Base-by-base conservation (phyloP, 2,888 invertebrate species). In the Pollenia griseotomentosa region DNA sequence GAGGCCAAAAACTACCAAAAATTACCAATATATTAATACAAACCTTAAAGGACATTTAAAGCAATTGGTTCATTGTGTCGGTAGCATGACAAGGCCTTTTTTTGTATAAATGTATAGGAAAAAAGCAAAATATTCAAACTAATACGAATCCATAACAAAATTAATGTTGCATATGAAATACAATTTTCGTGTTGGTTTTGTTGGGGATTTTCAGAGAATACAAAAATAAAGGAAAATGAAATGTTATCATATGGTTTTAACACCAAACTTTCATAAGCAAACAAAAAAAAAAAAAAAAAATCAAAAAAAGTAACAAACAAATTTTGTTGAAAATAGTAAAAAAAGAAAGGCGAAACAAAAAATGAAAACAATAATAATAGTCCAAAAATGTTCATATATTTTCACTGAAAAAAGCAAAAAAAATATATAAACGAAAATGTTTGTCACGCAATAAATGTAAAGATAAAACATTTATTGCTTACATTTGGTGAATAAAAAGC, bases 361-460 rank as follows among this genome's bases (percentile, higher is more conserved):
- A 74, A 46, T 33, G 57, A 48, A 78, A 57, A 48, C 57, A 12
- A 33, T 46, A 78, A 57, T 78, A 78, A 65, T 19, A 77, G 48
- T 19, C 40, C 42, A 48, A 42, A 42, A 63, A 46, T 33, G 12
- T 16, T 59, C 12, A 16, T 9, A 11, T 33, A 33, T 33, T 33
- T 33, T 33, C 33, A 33, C 33, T 33, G 33, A 33, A 33, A 19
- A 23, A 55, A 61, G 16, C n/a, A 55, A 9, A 33, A 40, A 79
- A 71, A 59, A 79, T 61, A 33, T 57, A 46, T 74, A 66, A 33
- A 74, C 8, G 3, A 51, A 86, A 79, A 79, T 66, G 71, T 75
- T 73, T 79, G 82, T 83, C 83, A 86, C 86, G 80, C 86, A 83
- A 80, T 86, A 86, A 86, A 86, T 71, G 53, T 80, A 53, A 65